phyloP scores from a whole-genome alignment of 2,113 vertebrate species.

The Antennarius striatus region DNA sequence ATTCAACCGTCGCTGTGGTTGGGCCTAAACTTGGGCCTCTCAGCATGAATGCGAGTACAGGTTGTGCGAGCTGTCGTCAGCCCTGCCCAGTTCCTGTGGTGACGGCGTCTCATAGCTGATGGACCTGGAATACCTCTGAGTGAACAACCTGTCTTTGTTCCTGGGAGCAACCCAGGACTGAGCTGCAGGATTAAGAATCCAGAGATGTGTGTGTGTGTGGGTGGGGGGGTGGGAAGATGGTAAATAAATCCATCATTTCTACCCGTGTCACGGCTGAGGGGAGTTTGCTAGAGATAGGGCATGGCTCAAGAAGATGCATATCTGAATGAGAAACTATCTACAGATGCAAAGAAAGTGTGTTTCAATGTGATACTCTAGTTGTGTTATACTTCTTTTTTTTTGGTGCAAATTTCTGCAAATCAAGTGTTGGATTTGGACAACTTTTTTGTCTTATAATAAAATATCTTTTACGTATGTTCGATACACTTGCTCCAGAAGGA shows the following conservation, averaged over 20 bases:
- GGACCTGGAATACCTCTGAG: constrained; percentile 6
- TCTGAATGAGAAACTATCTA: too few relatives aligned
- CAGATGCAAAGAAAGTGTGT: too few relatives aligned
- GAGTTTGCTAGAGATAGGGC: constrained; percentile 13
- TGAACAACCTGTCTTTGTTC: constrained; percentile 31
- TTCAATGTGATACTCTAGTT: too few relatives aligned
- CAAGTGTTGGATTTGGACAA: too few relatives aligned
- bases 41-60: not conserved
- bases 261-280: not conserved
- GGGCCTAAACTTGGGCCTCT: not conserved
- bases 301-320: not conserved
- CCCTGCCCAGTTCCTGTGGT: constrained; percentile 15
- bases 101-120: not conserved
- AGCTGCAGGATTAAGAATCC: not conserved
- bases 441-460: too few relatives aligned
- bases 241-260: not conserved
- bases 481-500: too few relatives aligned
- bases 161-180: not conserved
- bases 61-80: constrained; percentile 8
- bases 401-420: too few relatives aligned
- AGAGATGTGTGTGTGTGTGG: not conserved
- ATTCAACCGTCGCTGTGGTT: not conserved
- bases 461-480: too few relatives aligned
- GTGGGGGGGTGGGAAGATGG: not conserved
- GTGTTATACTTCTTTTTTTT: too few relatives aligned